These are phyloP conservation scores for Agapostemon virescens DNA, from an alignment of 2,888 invertebrate genomes.

Conservation along the genomic window DNA sequence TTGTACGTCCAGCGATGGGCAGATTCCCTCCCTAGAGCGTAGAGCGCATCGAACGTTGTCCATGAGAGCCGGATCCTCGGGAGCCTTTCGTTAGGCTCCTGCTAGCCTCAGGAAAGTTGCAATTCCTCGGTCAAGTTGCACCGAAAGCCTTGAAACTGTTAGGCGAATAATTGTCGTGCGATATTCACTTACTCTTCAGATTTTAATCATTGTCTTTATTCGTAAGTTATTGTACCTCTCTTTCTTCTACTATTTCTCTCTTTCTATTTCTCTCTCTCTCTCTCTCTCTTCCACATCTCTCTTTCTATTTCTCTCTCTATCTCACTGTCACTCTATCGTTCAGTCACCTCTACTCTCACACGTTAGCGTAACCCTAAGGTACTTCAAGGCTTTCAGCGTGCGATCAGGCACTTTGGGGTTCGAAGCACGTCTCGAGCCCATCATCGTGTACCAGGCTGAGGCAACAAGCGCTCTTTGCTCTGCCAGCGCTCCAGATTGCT, in stretches of 20 bases:
- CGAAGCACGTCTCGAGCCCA: neutral
- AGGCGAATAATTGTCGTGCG: conserved; percentile 5
- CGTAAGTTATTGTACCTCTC: conserved; percentile 14
- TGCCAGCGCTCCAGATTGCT: conserved; percentile 1
- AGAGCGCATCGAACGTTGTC: neutral
- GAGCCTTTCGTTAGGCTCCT: neutral
- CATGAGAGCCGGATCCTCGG: neutral
- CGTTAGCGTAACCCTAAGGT: neutral
- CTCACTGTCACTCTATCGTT: neutral
- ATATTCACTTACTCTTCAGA: neutral
- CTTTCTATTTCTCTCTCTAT: neutral
- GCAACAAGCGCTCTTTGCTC: neutral
- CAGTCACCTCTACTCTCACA: conserved; percentile 8
- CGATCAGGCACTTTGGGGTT: neutral
- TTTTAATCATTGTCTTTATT: neutral
- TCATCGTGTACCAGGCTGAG: neutral
- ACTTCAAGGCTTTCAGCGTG: conserved; percentile 6
- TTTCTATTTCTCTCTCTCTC: conserved; percentile 2
- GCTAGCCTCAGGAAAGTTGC: neutral
- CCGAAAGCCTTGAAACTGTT: conserved; percentile 13
- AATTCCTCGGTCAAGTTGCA: neutral
- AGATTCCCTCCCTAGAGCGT: neutral
- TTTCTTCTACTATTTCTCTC: neutral
- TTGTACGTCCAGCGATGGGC: conserved; percentile 32
- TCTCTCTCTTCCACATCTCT: neutral